Conservation (phyloP, 2,888 invertebrate species). For the Lysandra coridon region DNA sequence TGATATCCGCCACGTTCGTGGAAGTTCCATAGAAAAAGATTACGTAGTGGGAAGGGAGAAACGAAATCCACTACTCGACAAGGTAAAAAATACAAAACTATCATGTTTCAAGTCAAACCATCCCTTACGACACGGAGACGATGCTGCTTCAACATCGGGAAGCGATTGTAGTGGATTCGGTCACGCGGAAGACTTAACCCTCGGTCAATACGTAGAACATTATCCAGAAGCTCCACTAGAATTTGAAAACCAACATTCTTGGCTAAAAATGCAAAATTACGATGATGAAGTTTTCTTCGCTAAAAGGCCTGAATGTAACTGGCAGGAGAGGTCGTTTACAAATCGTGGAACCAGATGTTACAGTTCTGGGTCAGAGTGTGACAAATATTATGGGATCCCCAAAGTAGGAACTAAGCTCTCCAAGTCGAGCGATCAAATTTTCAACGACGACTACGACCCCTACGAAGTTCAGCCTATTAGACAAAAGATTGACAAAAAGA, state of each 20-base stretch:
- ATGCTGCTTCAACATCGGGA: conserved; percentile 75
- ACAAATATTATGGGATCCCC: conserved; percentile 69
- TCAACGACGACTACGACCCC: conserved; percentile 74
- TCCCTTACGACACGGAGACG: conserved; percentile 72
- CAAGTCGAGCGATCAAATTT: conserved; percentile 79
- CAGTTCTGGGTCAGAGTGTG: conserved; percentile 76
- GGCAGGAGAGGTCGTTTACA: conserved; percentile 67
- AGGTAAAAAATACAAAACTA: conserved; percentile 85
- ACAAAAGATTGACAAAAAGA: conserved; percentile 62
- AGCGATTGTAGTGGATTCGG: conserved; percentile 78
- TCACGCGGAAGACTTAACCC: conserved; percentile 65
- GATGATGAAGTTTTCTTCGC: conserved; percentile 75
- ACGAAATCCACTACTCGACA: conserved; percentile 85
- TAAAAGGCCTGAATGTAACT: conserved; percentile 67
- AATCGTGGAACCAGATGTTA: conserved; percentile 72
- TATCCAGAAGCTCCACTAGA: conserved; percentile 66
- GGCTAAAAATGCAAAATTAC: conserved; percentile 73
- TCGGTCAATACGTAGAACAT: conserved; percentile 61
- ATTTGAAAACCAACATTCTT: conserved; percentile 75
- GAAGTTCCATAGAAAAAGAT: conserved; percentile 79
- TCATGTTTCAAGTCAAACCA: conserved; percentile 84
- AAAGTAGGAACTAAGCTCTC: conserved; percentile 72
- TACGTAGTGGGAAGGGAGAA: conserved; percentile 82
- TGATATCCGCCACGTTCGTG: conserved; percentile 72
- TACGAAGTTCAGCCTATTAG: conserved; percentile 59